Conservation (phyloP, 2,888 invertebrate genomes). For the Antheraea yamamai region DNA sequence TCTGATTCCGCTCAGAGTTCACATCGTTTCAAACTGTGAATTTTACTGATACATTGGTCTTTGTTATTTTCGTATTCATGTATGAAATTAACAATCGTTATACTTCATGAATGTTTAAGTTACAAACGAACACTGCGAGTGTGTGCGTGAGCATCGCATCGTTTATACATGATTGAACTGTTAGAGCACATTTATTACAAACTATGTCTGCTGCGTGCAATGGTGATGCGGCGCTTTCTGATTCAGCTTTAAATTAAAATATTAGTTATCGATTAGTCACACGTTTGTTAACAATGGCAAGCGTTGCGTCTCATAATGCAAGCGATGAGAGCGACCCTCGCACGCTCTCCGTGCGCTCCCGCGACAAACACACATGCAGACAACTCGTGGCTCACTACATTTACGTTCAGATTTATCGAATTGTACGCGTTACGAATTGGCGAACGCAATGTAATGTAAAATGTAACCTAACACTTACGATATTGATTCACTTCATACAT, state of each 20-base stretch:
- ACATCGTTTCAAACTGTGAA: not conserved
- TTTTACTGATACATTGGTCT: not conserved
- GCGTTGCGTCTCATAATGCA: not conserved
- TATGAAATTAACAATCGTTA: not conserved
- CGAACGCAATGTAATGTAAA: too few relatives aligned
- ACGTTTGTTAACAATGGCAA: not conserved
- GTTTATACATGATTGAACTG: too few relatives aligned
- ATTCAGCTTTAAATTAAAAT: not conserved
- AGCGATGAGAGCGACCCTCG: not conserved
- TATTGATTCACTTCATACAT: not conserved
- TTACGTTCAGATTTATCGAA: slow-evolving; percentile 3
- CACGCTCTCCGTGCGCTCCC: too few relatives aligned
- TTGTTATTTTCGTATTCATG: not conserved
- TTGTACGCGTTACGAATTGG: not conserved
- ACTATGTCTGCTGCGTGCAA: not conserved
- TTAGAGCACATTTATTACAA: too few relatives aligned
- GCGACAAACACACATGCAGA: too few relatives aligned
- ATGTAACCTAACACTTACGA: not conserved
- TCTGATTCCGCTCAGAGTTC: not conserved
- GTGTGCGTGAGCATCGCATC: not conserved
- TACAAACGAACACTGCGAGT: not conserved
- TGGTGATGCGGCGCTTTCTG: not conserved
- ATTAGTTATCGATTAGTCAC: not conserved
- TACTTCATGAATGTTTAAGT: not conserved
- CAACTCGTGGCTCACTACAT: not conserved